Evolutionary conservation across 2,797 vertebrate species (phyloP).

Genomic region (Anguilla obscura): DNA sequence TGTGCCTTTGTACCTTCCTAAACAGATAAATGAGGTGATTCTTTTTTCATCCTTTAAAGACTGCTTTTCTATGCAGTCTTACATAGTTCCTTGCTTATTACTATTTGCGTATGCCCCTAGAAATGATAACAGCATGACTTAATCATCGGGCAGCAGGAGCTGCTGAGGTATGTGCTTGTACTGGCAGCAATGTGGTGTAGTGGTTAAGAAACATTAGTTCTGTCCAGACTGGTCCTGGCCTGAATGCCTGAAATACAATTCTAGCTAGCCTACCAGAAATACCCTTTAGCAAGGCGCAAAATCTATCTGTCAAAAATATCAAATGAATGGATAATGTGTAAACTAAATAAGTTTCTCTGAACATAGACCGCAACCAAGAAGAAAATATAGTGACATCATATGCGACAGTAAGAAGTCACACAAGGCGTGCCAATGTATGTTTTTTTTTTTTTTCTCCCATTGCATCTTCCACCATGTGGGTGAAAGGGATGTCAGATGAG

Average conservation of each 20-base stretch:
- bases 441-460: neutral
- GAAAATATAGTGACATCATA: neutral
- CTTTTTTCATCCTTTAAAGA: neutral
- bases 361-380: neutral
- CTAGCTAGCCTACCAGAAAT: neutral
- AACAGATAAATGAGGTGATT: neutral
- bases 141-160: neutral
- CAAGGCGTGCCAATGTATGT: neutral
- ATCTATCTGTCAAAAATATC: neutral
- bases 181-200: neutral
- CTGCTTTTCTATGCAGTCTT: neutral
- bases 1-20: too few species aligned
- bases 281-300: neutral
- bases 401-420: neutral
- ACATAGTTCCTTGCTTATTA: neutral
- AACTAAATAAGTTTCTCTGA: neutral
- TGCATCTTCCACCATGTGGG: neutral
- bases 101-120: neutral
- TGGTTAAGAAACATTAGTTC: neutral
- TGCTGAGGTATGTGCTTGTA: neutral
- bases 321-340: neutral
- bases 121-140: neutral
- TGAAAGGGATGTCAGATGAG: neutral
- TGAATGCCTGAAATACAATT: neutral
- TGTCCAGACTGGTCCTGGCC: neutral